Base-by-base conservation (phyloP, 1,140 invertebrate species). In the Neelides sp. region DNA sequence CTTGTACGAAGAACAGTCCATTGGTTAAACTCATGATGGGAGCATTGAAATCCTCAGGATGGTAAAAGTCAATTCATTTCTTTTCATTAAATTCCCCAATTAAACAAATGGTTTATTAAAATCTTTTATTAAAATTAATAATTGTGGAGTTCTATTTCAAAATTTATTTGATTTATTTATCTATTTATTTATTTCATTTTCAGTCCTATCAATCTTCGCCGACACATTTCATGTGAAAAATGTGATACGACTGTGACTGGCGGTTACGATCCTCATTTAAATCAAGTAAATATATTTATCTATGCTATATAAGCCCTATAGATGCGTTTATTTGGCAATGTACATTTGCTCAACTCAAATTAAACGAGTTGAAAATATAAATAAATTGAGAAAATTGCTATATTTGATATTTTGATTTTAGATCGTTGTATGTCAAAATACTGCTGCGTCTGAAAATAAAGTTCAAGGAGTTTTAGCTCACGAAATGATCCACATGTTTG, bases 401-500 rank as follows among this genome's bases (percentile, higher is more conserved):
- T 36, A 23, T 30, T 48, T 19, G 30, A 3, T 10, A 28, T 27
- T 53, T 28, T 22, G n/a, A 52, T 34, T 46, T 28, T 52, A 93
- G 79, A 78, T 95, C 53, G 81, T 97, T 5, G 73, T 96, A 10
- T 97, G 91, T 63, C 85, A 94, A 65, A 96, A 97, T 73, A 76
- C 77, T 42, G 77, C 78, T 13, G 72, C 61, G 39, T 72, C 68
- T 32, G 66, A 77, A 65, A 74, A 75, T 4, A 72, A 77, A 60
- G 76, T 90, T 1, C 80, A 84, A 66, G 79, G 79, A 51, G 80
- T 90, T 5, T 64, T 97, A 3, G 76, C 80, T 1, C 93, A 97
- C 68, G 93, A 97, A 70, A 77, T 97, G 73, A 81, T 95, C 35
- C 93, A 97, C 67, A 94, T 95, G 85, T 96, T 93, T 68, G 93